These are phyloP conservation scores for Nycticorax nycticorax DNA, from an alignment of 2,113 vertebrate species.

Conservation along the genomic window DNA sequence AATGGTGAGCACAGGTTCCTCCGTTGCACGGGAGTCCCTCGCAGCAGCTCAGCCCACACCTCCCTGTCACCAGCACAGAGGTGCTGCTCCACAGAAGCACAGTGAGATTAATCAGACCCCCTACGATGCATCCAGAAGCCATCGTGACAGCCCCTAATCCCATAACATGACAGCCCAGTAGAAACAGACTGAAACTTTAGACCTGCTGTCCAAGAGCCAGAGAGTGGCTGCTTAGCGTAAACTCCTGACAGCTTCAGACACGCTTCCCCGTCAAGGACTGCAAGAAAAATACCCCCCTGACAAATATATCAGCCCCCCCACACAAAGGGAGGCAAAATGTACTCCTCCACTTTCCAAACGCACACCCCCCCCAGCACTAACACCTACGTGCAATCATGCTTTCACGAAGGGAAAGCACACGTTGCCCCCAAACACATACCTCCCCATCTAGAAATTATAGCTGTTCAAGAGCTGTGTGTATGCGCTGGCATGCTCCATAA, in stretches of 20 bases:
- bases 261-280: not conserved
- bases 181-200: conserved; percentile 81
- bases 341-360: not conserved
- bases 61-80: not conserved
- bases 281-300: conserved; percentile 1
- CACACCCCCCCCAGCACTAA: not conserved
- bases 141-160: conserved; percentile 74
- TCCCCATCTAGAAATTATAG: not conserved
- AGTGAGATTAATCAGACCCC: conserved; percentile 78
- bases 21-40: not conserved
- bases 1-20: not conserved
- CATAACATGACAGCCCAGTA: conserved; percentile 75
- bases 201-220: conserved; percentile 73
- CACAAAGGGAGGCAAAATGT: not conserved
- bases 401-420: not conserved
- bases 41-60: not conserved
- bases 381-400: not conserved
- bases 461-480: not conserved
- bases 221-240: conserved; percentile 70
- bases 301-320: conserved; percentile 9
- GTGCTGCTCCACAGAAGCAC: not conserved
- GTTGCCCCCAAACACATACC: not conserved
- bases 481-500: not conserved
- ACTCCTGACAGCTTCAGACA: conserved; percentile 75
- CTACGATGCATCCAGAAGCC: conserved; percentile 72